Base-by-base conservation (phyloP, 2,113 vertebrate species). In the Microtus oregoni region DNA sequence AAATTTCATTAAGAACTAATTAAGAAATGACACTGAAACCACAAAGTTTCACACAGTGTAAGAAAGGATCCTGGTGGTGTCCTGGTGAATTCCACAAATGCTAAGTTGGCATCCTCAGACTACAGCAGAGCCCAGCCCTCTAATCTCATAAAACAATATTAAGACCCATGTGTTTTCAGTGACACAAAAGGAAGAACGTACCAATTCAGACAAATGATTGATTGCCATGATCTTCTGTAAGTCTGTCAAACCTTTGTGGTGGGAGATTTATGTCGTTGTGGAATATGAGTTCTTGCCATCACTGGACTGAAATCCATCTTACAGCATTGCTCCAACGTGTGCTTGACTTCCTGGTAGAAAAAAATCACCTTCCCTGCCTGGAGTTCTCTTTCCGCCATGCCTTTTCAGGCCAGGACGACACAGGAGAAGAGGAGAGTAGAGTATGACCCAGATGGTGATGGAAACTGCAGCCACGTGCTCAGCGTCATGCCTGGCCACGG, bases 1-100 rank as follows among this genome's bases (percentile, higher is more conserved):
- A 55, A 96, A 92, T 79, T 90, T 92, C 95, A 38, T 32, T 75
- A 89, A 75, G 55, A 94, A 97, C 88, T 96, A 97, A 96, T 96
- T 94, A 95, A 52, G 32, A 63, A 38, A 7, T 38, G 73, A 96
- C 30, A 44, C 44, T 94, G 97, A 95, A 73, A 30, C 19, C 85
- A 78, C 72, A 15, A 38, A 65, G 19, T 67, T 91, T 79, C 73
- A 87, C 17, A 32, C 52, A 38, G 61, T 89, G 81, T 65, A 26
- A 86, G 90, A 91, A 96, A 93, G 65, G 38, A 96, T 91, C 50
- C 32, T 61, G 70, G 82, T 90, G 75, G 35, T 2, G 4, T 93
- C n/a, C 30, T 73, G 55, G 14, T 92, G 93, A 61, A 86, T 79
- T 4, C 93, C 14, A 17, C 32, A 11, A n/a, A 38, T 41, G 24